phyloP scores from a whole-genome alignment of 37 sponge, comb jelly and placozoan species.

The Cladorhizidae sp. region DNA sequence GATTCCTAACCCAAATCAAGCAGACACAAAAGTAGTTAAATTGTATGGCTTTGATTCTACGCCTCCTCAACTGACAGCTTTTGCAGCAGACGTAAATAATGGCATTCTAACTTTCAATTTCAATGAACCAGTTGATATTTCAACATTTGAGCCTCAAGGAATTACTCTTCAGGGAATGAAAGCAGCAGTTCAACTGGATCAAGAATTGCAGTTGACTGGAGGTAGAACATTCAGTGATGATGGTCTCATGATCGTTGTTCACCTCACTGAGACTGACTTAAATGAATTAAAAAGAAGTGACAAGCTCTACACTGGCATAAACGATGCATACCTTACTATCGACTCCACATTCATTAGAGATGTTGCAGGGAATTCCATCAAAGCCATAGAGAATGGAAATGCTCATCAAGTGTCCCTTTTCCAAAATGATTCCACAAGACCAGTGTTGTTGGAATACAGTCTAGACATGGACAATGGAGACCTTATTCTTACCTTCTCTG shows the following conservation, averaged over 20 bases:
- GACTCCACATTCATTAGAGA: conserved; percentile 71
- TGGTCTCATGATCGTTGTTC: conserved; percentile 67
- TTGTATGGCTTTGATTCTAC: conserved; percentile 57
- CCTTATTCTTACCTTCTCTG: conserved; percentile 77
- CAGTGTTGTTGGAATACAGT: conserved; percentile 54
- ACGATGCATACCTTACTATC: conserved; percentile 65
- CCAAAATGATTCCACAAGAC: conserved; percentile 74
- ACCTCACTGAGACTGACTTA: conserved; percentile 59
- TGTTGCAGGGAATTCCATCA: conserved; percentile 79
- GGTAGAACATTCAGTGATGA: conserved; percentile 66
- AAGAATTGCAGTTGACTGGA: conserved; percentile 63
- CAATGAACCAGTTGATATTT: conserved; percentile 86
- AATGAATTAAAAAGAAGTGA: conserved; percentile 81
- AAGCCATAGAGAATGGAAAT: conserved; percentile 63
- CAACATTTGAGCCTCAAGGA: conserved; percentile 65
- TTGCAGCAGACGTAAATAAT: conserved; percentile 70
- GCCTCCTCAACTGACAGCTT: conserved; percentile 58
- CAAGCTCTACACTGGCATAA: conserved; percentile 50
- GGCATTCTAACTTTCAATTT: conserved; percentile 72
- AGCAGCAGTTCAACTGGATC: conserved; percentile 22
- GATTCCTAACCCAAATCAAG: conserved; percentile 51
- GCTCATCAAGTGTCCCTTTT: conserved; percentile 59
- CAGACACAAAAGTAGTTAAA: conserved; percentile 4
- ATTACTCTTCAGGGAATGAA: conserved; percentile 63
- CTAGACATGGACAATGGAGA: conserved; percentile 83